Base-by-base conservation (phyloP, 2,888 invertebrate genomes). In the Dyspetes luteomarginatus region DNA sequence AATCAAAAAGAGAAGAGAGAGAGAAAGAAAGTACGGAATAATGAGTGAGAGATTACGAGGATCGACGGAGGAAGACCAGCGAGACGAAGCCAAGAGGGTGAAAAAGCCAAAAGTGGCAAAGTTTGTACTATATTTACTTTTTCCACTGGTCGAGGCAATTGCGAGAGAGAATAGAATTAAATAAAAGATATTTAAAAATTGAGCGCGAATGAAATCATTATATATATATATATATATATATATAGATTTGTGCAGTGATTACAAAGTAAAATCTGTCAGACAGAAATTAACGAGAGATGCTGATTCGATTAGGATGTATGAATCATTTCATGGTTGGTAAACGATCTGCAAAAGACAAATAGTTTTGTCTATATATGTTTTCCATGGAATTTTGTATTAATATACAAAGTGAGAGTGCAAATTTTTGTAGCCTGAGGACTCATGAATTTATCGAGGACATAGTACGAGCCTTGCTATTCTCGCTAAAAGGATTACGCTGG, bases 1-100 rank as follows among this genome's bases (percentile, higher is more conserved):
- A n/a, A n/a, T n/a, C 36, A 80, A 50, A 69, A 48, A 58, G 67
- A 71, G 78, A n/a, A 80, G 80, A 75, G 64, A 71, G 80, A 81
- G 69, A 69, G 64, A 74, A 71, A 58, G 24, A 62, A 56, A 68
- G 68, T 56, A 55, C 41, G 28, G 15, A 48, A 78, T 48, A 48
- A 36, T 64, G 56, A 56, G 74, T 3, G 55, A 43, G 56, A 9
- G 30, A 58, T 26, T 43, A 50, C 41, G 73, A 64, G 75, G 26
- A 15, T n/a, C 15, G 65, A 55, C 36, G 58, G 30, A 83, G 83
- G 82, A 71, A 73, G 82, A 75, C 78, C 62, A 69, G 72, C 60
- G 69, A 73, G 65, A 22, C 72, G 65, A 36, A 56, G 68, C n/a
- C 50, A 22, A 36, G 43, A 50, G 56, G 36, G 76, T 5, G 45